These are phyloP conservation scores for Chrysolina oricalcia DNA, from an alignment of 2,888 invertebrate genomes.

Conservation along the genomic window DNA sequence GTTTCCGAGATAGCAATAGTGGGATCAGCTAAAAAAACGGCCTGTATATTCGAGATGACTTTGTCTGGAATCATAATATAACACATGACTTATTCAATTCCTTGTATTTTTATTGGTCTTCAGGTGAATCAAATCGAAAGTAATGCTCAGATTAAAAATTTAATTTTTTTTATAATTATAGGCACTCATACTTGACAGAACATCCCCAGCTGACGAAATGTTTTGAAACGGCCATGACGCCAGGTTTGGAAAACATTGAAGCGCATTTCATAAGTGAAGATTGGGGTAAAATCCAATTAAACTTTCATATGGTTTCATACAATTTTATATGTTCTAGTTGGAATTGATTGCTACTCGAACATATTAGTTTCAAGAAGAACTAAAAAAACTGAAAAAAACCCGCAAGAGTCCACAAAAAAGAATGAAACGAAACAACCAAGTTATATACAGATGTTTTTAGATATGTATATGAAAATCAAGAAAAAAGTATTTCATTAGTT, in stretches of 20 bases:
- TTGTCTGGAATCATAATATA: too few species aligned
- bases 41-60: too few species aligned
- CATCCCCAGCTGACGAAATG: slow-evolving; percentile 71
- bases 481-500: slow-evolving; percentile 18
- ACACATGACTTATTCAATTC: too few species aligned
- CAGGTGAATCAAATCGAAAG: too few species aligned
- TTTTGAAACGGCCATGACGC: slow-evolving; percentile 70
- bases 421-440: slow-evolving; percentile 34
- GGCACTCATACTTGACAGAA: slow-evolving; percentile 69
- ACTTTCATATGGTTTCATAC: slow-evolving; percentile 14
- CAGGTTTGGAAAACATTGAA: slow-evolving; percentile 71
- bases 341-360: slow-evolving; percentile 70
- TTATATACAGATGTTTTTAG: slow-evolving; percentile 60
- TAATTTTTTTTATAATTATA: slow-evolving; percentile 46
- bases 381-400: slow-evolving; percentile 20
- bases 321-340: slow-evolving; percentile 67
- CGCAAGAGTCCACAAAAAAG: slow-evolving; percentile 33
- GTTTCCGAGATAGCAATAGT: too few species aligned
- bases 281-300: slow-evolving; percentile 71
- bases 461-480: slow-evolving; percentile 58
- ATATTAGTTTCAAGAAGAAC: slow-evolving; percentile 35
- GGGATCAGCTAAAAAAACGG: too few species aligned
- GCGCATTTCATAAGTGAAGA: slow-evolving; percentile 77
- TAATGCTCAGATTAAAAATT: neutral
- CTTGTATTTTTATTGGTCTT: too few species aligned